Base-by-base conservation (phyloP, 2,888 invertebrate species). In the Opisthograptis luteolata region DNA sequence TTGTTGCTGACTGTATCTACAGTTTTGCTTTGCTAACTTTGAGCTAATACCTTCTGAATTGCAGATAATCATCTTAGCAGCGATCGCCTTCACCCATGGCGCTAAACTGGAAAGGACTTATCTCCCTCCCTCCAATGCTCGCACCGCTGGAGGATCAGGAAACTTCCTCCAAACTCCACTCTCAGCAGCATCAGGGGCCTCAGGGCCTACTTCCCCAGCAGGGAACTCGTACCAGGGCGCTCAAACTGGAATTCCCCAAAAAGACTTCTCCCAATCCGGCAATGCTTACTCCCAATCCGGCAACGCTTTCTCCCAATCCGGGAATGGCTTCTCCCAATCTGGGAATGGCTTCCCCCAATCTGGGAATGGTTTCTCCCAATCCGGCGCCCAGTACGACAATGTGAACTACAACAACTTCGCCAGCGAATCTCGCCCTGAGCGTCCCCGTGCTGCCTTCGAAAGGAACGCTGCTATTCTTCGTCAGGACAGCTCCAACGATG, bases 401-500 rank as follows among this genome's bases (percentile, higher is more conserved):
- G 62, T 57, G 0, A 68, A 68, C 51, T 57, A 51, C n/a, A 58
- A 46, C 40, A 58, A 46, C 40, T 55, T 55, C 19, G 57, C 45
- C 2, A 56, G 54, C 32, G 66, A 65, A 44, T 48, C 46, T 12
- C 76, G 74, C 3, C 61, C 80, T 8, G 88, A 88, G 54, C 77
- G 87, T 3, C 66, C 84, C n/a, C 82, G 83, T 42, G 84, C 87
- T 20, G 69, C 80, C 8, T 67, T 74, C 4, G 89, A 90, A 55
- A 85, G 84, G 52, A 84, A 77, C 31, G 87, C 89, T 15, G 85
- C 80, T 10, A 84, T 88, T 20, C 76, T 90, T 44, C 84, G 88
- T 19, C 83, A 82, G 56, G 81, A 82, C 40, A 81, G 71, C 48
- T 69, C 79, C 15, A 86, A 86, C 48, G 77, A 89, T 66, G 88